These are phyloP conservation scores for Sepiola atlantica DNA, from an alignment of 2,888 invertebrate species.

Conservation along the genomic window DNA sequence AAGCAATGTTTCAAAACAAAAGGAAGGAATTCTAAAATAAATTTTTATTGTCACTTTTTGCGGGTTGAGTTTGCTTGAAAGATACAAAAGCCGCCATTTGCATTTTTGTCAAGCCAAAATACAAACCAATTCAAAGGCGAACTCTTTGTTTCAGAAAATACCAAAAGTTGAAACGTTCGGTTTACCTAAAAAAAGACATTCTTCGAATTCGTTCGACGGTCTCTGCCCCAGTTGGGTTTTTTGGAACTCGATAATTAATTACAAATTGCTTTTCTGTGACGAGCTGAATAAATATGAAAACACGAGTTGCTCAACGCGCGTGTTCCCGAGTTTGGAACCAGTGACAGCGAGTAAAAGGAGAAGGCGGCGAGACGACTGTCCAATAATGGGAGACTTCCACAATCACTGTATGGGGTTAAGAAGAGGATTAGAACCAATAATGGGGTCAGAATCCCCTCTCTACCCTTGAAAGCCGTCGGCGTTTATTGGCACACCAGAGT, in stretches of 20 bases:
- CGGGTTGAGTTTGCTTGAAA: too few species aligned
- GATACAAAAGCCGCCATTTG: too few species aligned
- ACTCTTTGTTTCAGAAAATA: neutral
- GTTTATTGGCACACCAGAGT: neutral
- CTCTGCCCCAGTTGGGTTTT: neutral
- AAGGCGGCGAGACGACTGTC: neutral
- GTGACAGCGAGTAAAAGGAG: neutral
- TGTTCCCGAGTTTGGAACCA: neutral
- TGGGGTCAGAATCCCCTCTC: neutral
- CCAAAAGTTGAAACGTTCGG: neutral
- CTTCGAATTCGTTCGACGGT: neutral
- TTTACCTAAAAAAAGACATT: neutral
- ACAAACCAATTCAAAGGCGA: neutral
- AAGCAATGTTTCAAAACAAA: too few species aligned
- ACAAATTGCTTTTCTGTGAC: conserved; percentile 17
- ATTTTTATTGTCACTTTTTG: too few species aligned
- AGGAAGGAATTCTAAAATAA: too few species aligned
- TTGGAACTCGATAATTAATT: neutral
- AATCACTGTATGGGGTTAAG: neutral
- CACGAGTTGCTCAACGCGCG: neutral
- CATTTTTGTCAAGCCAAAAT: neutral
- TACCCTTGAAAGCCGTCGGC: neutral
- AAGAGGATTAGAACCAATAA: conserved; percentile 10
- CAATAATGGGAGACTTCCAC: neutral
- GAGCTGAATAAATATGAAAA: conserved; percentile 32